phyloP scores from a whole-genome alignment of 2,797 vertebrate species.

The Argentina silus region DNA sequence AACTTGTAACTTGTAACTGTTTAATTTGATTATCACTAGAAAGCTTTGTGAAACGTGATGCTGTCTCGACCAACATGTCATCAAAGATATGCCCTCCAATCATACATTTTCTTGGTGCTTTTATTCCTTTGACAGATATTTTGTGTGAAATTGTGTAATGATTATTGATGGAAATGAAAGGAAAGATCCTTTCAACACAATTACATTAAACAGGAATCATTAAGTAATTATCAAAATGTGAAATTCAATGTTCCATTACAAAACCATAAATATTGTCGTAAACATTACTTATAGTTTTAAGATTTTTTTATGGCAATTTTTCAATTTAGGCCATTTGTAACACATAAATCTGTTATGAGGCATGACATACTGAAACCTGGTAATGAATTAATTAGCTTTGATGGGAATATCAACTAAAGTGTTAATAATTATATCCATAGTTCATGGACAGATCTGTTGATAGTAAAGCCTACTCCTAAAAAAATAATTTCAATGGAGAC shows the following conservation, averaged over 20 bases:
- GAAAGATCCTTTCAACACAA: conserved; percentile 25
- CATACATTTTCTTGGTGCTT: conserved; percentile 36
- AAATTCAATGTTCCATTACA: too few species aligned
- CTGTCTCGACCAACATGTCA: conserved; percentile 36
- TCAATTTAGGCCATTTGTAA: not conserved
- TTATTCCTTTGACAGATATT: conserved; percentile 26
- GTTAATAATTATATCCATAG: too few species aligned
- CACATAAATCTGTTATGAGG: not conserved
- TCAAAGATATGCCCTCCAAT: conserved; percentile 29
- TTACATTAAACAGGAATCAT: conserved; percentile 5
- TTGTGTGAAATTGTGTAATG: conserved; percentile 20
- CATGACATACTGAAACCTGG: not conserved
- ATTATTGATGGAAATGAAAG: conserved; percentile 20
- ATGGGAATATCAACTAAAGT: too few species aligned
- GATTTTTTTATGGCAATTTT: not conserved
- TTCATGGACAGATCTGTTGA: too few species aligned
- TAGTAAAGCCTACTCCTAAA: too few species aligned
- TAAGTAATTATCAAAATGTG: too few species aligned
- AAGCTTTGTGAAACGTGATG: conserved; percentile 39
- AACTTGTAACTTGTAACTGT: conserved; percentile 51
- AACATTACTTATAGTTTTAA: too few species aligned
- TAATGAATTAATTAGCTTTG: too few species aligned
- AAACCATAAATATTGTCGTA: too few species aligned
- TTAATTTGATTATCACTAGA: conserved; percentile 60
- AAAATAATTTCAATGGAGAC: too few species aligned